Evolutionary conservation across 2,113 vertebrate species (phyloP), one percentile per base, ranked within the genome.

Genomic region (Cygnus buccinator): DNA sequence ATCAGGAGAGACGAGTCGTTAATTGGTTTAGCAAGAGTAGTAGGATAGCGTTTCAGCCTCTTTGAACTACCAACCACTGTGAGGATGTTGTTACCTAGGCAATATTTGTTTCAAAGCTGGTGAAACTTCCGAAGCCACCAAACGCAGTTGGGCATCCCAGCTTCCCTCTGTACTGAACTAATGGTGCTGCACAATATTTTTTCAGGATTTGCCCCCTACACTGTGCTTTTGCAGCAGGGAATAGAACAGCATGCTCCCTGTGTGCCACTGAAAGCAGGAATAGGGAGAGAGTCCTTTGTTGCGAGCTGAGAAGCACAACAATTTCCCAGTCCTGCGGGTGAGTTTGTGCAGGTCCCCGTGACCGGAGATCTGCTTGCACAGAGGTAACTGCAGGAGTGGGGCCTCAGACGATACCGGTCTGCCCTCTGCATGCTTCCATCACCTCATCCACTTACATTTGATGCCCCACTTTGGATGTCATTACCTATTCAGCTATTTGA

Each of bases 221-320:
- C 77, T 50, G 68, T 73, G 83, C 70, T 89, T 87, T 89, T 35
- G 39, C 88, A 61, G 77, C 76, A 58, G 84, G 84, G 71, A 43
- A 44, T n/a, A 13, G 41, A 84, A 28, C 37, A 58, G 84, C 72
- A 2, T 16, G 77, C 68, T 92, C 29, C 80, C 94, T 78, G 44
- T 2, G 2, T 59, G n/a, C 65, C 68, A 3, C 77, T 28, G 58
- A 41, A 23, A 55, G 90, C 46, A 18, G 87, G 50, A 41, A 31
- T 4, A 82, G 72, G 94, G 85, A 68, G 3, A 71, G 44, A 9
- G 43, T 71, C 92, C 65, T 50, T 58, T 31, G 58, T 54, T 31
- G 87, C n/a, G 88, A 94, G 90, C 89, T 86, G 78, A 96, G 78
- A 94, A 97, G 95, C 95, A 94, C 94, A 96, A 94, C 50, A 35